A percentile compares a stretch with the other conserved stretches of the same genome.
phyloP scores from a whole-genome alignment of 2,113 vertebrate genomes.

The Zeus faber region DNA sequence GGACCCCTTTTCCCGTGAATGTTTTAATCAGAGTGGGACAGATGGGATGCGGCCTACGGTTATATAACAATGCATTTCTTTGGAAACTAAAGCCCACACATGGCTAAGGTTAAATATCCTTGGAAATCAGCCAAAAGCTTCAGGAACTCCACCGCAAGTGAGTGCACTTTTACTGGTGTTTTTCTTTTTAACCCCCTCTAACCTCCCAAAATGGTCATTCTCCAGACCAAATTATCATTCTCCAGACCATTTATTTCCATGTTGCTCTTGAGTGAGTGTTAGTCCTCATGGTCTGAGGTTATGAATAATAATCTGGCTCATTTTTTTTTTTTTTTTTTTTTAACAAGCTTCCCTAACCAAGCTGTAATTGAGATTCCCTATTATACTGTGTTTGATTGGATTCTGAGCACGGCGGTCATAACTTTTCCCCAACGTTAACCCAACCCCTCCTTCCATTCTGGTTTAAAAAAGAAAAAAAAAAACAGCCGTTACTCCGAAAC shows the following conservation, averaged over 20 bases:
- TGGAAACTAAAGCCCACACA: slow-evolving; percentile 2
- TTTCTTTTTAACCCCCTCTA: not conserved
- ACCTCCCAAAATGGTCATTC: slow-evolving; percentile 4
- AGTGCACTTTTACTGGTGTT: no score
- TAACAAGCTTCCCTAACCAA: slow-evolving; percentile 24
- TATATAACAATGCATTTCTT: slow-evolving; percentile 46
- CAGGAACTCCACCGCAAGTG: not conserved
- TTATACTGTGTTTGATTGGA: slow-evolving; percentile 27
- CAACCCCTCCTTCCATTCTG: no score
- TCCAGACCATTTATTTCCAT: not conserved
- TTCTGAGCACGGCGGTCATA: no score
- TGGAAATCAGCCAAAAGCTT: slow-evolving; percentile 13
- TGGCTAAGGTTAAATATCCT: slow-evolving; percentile 5
- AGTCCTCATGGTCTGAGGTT: slow-evolving; percentile 9
- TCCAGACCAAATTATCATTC: no score
- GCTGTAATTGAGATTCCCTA: slow-evolving; percentile 21
- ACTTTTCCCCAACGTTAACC: no score
- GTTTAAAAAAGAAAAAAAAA: no score
- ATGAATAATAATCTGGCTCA: no score
- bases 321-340: no score
- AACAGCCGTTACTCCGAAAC: slow-evolving; percentile 10
- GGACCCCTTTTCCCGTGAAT: no score
- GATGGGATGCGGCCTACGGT: slow-evolving; percentile 33
- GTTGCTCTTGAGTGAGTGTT: slow-evolving; percentile 22
- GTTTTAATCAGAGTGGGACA: slow-evolving; percentile 36